Evolutionary conservation across 2,797 vertebrate genomes (phyloP).

Genomic region (Enteromius treurensis): DNA sequence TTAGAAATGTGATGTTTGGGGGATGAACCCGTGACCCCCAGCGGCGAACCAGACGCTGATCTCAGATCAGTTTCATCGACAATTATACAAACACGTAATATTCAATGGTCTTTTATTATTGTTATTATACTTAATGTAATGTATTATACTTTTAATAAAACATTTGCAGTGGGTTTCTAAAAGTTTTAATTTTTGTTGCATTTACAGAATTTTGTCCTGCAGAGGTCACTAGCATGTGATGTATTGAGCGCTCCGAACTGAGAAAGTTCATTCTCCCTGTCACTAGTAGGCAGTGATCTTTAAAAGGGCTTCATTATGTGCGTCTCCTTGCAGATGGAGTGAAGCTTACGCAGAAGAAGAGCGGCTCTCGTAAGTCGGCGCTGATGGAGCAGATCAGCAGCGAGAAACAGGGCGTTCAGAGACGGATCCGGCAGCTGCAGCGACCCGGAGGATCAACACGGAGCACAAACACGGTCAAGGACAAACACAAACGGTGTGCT

Average conservation of each 20-base stretch:
- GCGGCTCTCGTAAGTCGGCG: conserved; percentile 27
- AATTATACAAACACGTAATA: background rate
- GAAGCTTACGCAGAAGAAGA: conserved; percentile 54
- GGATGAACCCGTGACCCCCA: no score
- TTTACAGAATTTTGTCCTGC: no score
- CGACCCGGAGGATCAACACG: conserved; percentile 59
- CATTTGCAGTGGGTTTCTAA: no score
- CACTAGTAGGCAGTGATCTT: background rate
- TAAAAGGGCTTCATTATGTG: background rate
- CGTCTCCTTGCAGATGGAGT: conserved; percentile 55
- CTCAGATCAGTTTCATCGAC: no score
- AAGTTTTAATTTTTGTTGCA: no score
- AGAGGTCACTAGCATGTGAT: no score
- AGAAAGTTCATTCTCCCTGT: background rate
- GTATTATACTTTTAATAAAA: background rate
- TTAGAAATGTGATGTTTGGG: no score
- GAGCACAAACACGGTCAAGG: conserved; percentile 76
- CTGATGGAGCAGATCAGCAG: conserved; percentile 71
- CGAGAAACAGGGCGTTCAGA: conserved; percentile 72
- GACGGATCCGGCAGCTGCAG: conserved; percentile 69
- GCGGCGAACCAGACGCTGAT: no score
- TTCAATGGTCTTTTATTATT: no score
- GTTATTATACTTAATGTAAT: no score
- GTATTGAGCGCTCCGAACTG: no score
- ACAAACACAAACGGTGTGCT: conserved; percentile 75